Evolutionary conservation across 2,888 invertebrate species (phyloP).

Genomic region (Drosophila phalerata): DNA sequence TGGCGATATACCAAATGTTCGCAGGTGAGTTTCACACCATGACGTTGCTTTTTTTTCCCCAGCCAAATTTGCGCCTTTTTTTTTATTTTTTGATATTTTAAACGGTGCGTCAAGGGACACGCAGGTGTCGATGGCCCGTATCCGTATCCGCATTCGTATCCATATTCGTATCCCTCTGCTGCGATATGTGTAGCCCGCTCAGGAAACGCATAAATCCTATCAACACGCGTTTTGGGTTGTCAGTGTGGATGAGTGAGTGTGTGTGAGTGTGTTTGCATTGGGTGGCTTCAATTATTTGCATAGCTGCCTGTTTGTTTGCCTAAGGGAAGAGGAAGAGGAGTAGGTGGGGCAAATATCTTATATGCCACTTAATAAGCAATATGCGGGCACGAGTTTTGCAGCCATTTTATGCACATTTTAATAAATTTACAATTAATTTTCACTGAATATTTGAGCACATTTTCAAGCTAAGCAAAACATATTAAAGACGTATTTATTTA

Average conservation of each 20-base stretch:
- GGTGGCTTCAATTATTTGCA: conserved; percentile 79
- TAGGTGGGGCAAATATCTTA: conserved; percentile 43
- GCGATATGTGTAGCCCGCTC: conserved; percentile 34
- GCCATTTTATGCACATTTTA: conserved; percentile 60
- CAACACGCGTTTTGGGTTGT: conserved; percentile 32
- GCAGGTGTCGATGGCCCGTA: conserved; percentile 63
- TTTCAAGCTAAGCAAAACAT: not conserved
- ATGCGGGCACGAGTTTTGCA: conserved; percentile 49
- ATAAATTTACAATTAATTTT: conserved; percentile 73
- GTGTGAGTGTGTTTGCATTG: conserved; percentile 25
- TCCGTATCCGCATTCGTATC: conserved; percentile 24
- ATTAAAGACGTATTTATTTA: not conserved
- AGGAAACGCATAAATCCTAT: conserved; percentile 69
- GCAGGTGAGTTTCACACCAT: conserved; percentile 87
- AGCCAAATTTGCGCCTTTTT: conserved; percentile 35
- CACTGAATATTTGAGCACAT: conserved; percentile 15
- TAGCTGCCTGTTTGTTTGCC: conserved; percentile 45
- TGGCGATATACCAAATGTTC: conserved; percentile 95
- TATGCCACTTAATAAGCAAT: conserved; percentile 79
- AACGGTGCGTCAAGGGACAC: conserved; percentile 46
- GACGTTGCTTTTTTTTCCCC: conserved; percentile 18
- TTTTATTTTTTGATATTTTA: conserved; percentile 22
- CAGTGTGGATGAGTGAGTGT: not conserved
- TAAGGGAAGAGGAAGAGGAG: not conserved
- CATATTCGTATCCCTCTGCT: conserved; percentile 19